phyloP scores from a whole-genome alignment of 2,888 invertebrate species.

The Diplazon laetatorius region DNA sequence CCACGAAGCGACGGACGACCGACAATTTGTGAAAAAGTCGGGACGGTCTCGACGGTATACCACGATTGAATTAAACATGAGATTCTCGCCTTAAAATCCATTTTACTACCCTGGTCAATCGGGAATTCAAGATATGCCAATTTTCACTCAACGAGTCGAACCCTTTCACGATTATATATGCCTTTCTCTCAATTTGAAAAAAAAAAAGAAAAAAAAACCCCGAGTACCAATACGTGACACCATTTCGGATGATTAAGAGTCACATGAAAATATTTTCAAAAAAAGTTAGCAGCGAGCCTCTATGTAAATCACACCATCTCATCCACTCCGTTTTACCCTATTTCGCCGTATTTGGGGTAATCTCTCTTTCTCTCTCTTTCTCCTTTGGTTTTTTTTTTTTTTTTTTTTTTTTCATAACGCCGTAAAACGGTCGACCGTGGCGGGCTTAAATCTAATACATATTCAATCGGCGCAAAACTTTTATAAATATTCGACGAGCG shows the following conservation, averaged over 20 bases:
- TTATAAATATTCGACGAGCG: constrained; percentile 44
- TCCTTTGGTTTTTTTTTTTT: not conserved
- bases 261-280: too few relatives aligned
- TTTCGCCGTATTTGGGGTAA: constrained; percentile 24
- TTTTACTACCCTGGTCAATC: constrained; percentile 16
- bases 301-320: not conserved
- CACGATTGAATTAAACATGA: constrained; percentile 46
- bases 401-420: constrained; percentile 25
- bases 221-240: not conserved
- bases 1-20: not conserved
- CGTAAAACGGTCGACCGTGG: constrained; percentile 9
- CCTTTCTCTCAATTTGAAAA: not conserved
- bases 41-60: not conserved
- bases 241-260: too few relatives aligned
- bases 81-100: constrained; percentile 38
- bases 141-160: constrained; percentile 8
- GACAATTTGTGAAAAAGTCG: constrained; percentile 30
- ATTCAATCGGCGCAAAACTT: constrained; percentile 41
- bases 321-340: not conserved
- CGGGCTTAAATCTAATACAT: constrained; percentile 34
- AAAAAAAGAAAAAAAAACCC: not conserved
- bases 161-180: not conserved
- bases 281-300: too few relatives aligned
- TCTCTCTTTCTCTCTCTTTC: too few relatives aligned
- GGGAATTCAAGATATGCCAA: constrained; percentile 35